phyloP scores from a whole-genome alignment of 2,113 vertebrate species.

The Cochlearius cochlearius region DNA sequence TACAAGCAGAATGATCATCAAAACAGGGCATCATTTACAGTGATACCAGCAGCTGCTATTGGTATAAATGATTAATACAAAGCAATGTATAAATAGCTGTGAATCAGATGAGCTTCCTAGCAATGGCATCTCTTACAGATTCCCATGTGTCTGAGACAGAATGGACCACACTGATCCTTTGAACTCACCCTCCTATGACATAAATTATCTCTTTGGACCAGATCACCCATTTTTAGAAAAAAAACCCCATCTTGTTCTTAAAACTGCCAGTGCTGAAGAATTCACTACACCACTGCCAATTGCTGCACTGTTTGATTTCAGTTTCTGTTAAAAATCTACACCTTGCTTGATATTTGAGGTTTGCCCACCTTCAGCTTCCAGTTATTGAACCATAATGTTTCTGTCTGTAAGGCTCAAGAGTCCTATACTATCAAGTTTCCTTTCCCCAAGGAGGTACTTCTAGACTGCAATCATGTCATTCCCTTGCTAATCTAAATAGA shows the following conservation, averaged over 20 bases:
- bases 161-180: not conserved
- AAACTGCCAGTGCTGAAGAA: not conserved
- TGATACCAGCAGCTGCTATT: not conserved
- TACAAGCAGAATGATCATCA: not conserved
- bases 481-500: slow-evolving; percentile 41
- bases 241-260: not conserved
- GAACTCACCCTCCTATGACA: not conserved
- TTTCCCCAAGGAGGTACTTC: slow-evolving; percentile 31
- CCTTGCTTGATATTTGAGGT: not conserved
- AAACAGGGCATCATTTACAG: not conserved
- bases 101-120: not conserved
- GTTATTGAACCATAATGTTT: slow-evolving; percentile 36
- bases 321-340: not conserved
- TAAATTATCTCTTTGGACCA: not conserved
- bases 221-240: not conserved
- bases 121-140: not conserved
- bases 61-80: not conserved
- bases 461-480: not conserved
- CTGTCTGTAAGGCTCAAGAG: slow-evolving; percentile 22
- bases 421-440: not conserved
- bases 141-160: not conserved
- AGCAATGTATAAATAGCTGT: not conserved
- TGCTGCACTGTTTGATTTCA: not conserved
- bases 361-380: not conserved
- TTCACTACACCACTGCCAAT: not conserved